Base-by-base conservation (phyloP, 2,797 vertebrate genomes). In the Naso thynnoides region DNA sequence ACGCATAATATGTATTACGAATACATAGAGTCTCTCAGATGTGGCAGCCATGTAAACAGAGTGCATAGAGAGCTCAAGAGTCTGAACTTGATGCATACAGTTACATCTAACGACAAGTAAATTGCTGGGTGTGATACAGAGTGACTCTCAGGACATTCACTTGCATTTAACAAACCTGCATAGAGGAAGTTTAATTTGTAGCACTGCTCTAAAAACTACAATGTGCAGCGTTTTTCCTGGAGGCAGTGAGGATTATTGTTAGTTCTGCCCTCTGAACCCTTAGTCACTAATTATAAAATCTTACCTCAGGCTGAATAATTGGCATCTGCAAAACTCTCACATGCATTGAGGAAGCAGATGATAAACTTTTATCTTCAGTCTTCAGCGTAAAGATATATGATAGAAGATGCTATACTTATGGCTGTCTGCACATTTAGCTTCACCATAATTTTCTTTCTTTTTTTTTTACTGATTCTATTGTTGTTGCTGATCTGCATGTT, bases 51-150 rank as follows among this genome's bases (percentile, higher is more conserved):
- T 16, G n/a, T 70, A 67, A 82, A 67, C 50, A 68, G 13, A 47
- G 48, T 54, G 42, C 27, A 71, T n/a, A 16, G 8, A 29, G 42
- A 48, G 19, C 52, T 78, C 23, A 66, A 68, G 38, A 68, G 26
- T 29, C 45, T 49, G 24, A 61, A 19, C 54, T 38, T 50, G n/a
- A 70, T 79, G 67, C 42, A 53, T 57, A 64, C 49, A 65, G 56
- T 76, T 72, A 53, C 70, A 65, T 55, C 55, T 50, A 76, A 74
- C 57, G 86, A 70, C 61, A 88, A 81, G 24, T 78, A 84, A 81
- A 85, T 85, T 84, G 70, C 57, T 79, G 88, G 77, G 75, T 70
- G 73, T 75, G 60, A 81, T 54, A n/a, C 27, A 23, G 36, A 70
- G 21, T 5, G 8, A 73, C 23, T 76, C 39, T 72, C 50, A 6